Evolutionary conservation across 2,113 vertebrate genomes (phyloP).

Genomic region (Pomatostomus ruficeps): DNA sequence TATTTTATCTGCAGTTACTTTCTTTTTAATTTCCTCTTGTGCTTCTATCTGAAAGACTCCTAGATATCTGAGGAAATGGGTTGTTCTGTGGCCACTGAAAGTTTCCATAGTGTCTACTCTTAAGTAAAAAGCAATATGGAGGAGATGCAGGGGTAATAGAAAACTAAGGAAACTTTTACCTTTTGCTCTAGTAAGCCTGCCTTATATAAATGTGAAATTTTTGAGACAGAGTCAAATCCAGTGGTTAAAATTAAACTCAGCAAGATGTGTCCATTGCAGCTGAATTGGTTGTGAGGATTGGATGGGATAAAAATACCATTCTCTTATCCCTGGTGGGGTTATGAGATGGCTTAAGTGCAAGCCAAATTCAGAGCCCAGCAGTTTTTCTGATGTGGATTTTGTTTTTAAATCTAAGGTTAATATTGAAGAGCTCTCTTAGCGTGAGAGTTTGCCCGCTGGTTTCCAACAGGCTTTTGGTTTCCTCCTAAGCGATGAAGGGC

Average conservation of each 20-base stretch:
- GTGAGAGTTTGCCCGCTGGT: background rate
- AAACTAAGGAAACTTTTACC: background rate
- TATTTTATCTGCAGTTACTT: background rate
- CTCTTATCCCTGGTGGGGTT: fast-evolving
- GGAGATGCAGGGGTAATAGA: background rate
- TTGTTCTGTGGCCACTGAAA: background rate
- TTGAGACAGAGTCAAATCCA: background rate
- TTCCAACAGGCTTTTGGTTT: background rate
- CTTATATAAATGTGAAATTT: background rate
- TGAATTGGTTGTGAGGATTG: background rate
- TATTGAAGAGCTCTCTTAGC: background rate
- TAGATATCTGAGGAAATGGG: background rate
- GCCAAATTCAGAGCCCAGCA: background rate
- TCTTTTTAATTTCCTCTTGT: background rate
- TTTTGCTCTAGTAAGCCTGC: background rate
- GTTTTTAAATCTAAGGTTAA: background rate
- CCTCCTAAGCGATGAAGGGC: background rate
- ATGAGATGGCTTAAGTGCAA: background rate
- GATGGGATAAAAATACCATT: background rate
- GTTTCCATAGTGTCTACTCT: background rate
- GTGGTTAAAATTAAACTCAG: background rate
- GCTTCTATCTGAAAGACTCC: background rate
- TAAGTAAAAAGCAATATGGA: background rate
- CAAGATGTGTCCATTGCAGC: background rate
- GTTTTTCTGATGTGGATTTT: background rate